These are phyloP conservation scores for Nothoprocta perdicaria DNA, from an alignment of 2,113 vertebrate genomes.

Conservation along the genomic window DNA sequence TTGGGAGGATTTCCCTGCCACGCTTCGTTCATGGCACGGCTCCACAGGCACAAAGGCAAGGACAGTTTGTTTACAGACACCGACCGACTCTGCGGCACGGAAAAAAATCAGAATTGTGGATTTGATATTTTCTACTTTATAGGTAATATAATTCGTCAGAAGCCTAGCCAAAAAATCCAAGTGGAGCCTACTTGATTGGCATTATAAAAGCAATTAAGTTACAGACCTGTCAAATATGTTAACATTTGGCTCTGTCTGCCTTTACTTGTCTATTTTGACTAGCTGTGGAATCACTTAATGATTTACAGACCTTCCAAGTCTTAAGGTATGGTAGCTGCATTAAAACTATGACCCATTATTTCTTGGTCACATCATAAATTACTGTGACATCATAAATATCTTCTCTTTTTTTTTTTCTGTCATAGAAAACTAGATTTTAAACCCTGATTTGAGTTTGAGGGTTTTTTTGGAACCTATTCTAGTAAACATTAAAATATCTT, in stretches of 20 bases:
- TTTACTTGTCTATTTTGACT: constrained; percentile 78
- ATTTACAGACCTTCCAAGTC: constrained; percentile 77
- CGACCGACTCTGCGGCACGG: constrained; percentile 64
- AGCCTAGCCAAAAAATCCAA: constrained; percentile 76
- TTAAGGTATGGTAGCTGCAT: constrained; percentile 58
- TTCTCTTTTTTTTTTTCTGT: constrained; percentile 11
- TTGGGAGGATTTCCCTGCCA: background rate
- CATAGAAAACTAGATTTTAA: constrained; percentile 48
- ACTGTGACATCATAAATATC: constrained; percentile 61
- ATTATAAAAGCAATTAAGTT: constrained; percentile 82
- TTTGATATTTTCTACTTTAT: constrained; percentile 74
- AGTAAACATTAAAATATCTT: constrained; percentile 20
- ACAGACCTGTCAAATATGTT: constrained; percentile 77
- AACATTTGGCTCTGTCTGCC: constrained; percentile 69
- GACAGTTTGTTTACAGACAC: constrained; percentile 66
- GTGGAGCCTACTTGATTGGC: constrained; percentile 78
- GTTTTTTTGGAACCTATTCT: background rate
- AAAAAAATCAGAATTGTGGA: constrained; percentile 56
- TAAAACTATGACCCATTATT: constrained; percentile 65
- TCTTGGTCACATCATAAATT: constrained; percentile 63
- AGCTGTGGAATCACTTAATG: constrained; percentile 73
- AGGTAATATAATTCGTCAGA: constrained; percentile 74
- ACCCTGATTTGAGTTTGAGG: background rate
- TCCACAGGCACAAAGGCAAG: constrained; percentile 22
- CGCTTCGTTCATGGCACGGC: background rate